These are phyloP conservation scores for Lepilemur ruficaudatus DNA, from an alignment of 2,797 vertebrate species.

Conservation along the genomic window DNA sequence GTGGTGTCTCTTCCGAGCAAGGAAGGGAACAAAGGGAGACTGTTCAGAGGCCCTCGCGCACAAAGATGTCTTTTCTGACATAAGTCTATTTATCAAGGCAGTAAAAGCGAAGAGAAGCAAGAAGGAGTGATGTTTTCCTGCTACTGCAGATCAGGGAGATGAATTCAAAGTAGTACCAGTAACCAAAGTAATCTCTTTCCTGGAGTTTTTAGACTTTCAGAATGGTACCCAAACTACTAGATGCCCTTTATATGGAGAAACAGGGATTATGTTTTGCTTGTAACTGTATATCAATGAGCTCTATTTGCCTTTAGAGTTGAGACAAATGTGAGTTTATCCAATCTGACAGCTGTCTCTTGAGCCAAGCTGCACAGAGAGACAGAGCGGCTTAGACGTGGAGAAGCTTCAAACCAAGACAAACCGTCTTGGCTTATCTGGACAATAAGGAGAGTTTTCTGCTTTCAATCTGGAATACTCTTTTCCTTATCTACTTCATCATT, in stretches of 20 bases:
- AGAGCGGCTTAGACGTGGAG: fast-evolving
- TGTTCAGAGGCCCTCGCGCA: not conserved
- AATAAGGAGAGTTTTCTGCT: not conserved
- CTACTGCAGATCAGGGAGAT: not conserved
- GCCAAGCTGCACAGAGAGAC: not conserved
- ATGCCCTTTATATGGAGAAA: not conserved
- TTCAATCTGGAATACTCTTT: not conserved
- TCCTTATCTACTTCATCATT: not conserved
- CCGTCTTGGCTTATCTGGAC: not conserved
- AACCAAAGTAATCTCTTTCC: not conserved
- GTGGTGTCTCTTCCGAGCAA: not conserved
- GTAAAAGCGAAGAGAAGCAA: not conserved
- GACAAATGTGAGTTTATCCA: conserved; percentile 41
- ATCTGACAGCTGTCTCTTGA: not conserved
- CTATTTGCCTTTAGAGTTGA: conserved; percentile 33
- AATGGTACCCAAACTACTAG: conserved; percentile 7
- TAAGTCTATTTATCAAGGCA: not conserved
- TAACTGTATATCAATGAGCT: conserved; percentile 54
- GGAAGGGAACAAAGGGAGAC: not conserved
- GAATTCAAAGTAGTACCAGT: not conserved
- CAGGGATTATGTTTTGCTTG: not conserved
- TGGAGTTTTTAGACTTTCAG: not conserved
- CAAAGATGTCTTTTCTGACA: not conserved
- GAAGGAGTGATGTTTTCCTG: not conserved
- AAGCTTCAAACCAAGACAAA: not conserved